A percentile compares a stretch with the other conserved stretches of the same genome.
Evolutionary conservation across 1,140 invertebrate species (phyloP).

Genomic region (Schlechtendalia chinensis): DNA sequence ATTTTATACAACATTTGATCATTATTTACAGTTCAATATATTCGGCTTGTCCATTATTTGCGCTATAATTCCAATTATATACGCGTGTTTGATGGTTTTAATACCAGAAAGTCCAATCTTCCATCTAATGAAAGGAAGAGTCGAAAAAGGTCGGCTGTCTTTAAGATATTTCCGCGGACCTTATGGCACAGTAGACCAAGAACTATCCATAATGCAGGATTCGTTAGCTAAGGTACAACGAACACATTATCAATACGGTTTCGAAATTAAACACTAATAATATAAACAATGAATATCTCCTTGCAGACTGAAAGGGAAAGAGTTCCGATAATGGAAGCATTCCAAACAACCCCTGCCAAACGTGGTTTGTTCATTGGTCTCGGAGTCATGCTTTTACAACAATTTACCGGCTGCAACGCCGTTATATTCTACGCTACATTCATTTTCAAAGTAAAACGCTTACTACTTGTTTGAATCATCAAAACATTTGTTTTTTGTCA

Average conservation of each 20-base stretch:
- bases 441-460: constrained; percentile 66
- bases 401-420: constrained; percentile 80
- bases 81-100: constrained; percentile 66
- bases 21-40: constrained; percentile 59
- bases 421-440: constrained; percentile 76
- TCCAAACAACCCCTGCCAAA: constrained; percentile 62
- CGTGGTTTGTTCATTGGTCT: constrained; percentile 73
- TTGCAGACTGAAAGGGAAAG: constrained; percentile 52
- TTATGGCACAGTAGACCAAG: constrained; percentile 66
- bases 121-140: constrained; percentile 61
- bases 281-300: neutral
- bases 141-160: constrained; percentile 61
- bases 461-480: neutral
- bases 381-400: constrained; percentile 81
- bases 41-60: constrained; percentile 69
- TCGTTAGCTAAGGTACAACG: constrained; percentile 61
- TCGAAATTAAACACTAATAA: too few relatives aligned
- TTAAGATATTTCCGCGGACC: constrained; percentile 67
- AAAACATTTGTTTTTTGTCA: neutral
- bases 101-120: constrained; percentile 83
- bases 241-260: neutral
- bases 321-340: constrained; percentile 60
- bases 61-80: constrained; percentile 65
- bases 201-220: constrained; percentile 62
- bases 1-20: constrained; percentile 53